phyloP scores from a whole-genome alignment of 2,888 invertebrate species.

The Drosophila paracracens region DNA sequence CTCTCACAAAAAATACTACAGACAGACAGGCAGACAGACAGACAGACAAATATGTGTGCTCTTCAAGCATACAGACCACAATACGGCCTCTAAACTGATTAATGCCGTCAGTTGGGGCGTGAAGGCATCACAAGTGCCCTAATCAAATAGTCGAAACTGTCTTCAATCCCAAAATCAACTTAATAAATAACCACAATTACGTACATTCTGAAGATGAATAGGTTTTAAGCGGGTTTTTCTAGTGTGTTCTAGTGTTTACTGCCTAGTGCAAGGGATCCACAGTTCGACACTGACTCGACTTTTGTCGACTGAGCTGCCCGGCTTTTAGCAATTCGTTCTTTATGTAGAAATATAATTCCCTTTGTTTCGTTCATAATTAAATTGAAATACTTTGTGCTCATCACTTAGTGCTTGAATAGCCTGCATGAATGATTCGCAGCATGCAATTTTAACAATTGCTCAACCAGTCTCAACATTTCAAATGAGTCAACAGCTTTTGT shows the following conservation, averaged over 20 bases:
- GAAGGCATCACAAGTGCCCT: background rate
- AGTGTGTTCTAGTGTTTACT: background rate
- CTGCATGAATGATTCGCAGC: conserved; percentile 13
- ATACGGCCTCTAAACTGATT: conserved; percentile 20
- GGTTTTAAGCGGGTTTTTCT: background rate
- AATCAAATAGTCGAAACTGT: background rate
- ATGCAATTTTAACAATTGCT: conserved; percentile 35
- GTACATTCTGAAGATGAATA: background rate
- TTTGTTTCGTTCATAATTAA: conserved; percentile 60
- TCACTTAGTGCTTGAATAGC: conserved; percentile 21
- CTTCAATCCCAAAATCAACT: background rate
- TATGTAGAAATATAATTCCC: conserved; percentile 19
- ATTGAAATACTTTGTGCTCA: conserved; percentile 53
- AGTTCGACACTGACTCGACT: conserved; percentile 6
- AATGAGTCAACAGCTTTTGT: conserved; percentile 15
- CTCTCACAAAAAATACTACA: conserved; percentile 6
- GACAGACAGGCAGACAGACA: background rate
- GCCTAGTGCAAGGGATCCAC: conserved; percentile 2
- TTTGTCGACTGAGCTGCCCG: background rate
- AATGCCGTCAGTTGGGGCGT: background rate
- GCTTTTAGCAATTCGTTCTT: conserved; percentile 24
- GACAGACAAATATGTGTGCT: conserved; percentile 16
- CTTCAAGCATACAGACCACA: background rate
- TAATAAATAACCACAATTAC: background rate
- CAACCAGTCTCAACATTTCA: conserved; percentile 2